Evolutionary conservation across 2,888 invertebrate species (phyloP), one percentile per base, ranked within the genome.

Genomic region (Crocallis elinguaria): DNA sequence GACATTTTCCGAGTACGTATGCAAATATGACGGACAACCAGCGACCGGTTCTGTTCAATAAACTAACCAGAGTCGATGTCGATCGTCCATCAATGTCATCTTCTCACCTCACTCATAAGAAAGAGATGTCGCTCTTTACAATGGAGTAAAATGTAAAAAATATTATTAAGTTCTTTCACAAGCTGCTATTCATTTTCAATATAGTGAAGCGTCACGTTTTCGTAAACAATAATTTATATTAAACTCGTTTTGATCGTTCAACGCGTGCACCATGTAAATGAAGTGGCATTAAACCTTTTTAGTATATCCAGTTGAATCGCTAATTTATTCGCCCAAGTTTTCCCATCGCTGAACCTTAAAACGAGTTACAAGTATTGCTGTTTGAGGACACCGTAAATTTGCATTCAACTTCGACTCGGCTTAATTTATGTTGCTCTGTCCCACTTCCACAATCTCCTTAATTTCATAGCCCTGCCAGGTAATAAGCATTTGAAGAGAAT

Each of bases 21-120:
- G 77, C 71, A 77, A 77, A 77, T 79, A 72, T 68, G 71, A 66
- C 53, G 46, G 63, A 63, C 60, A 43, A 57, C 59, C 58, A 57
- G 52, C 60, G 63, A 69, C 66, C 63, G 67, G 72, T 67, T 71
- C 60, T 67, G 67, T 67, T 66, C 60, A 68, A 66, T 67, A 65
- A 58, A 71, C 13, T 52, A 54, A n/a, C n/a, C n/a, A n/a, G n/a
- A n/a, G n/a, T n/a, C n/a, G n/a, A 68, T 71, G 76, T 71, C 73
- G 76, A 79, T 77, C 72, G 82, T 83, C 75, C 67, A 79, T 86
- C 82, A 84, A 74, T 74, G 84, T 80, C 83, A 75, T 56, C 68
- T 72, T 69, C 66, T 67, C 69, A 65, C 68, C 64, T 66, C 51
- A 53, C 61, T 54, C 62, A 57, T 56, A 57, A 57, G 60, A n/a